Conservation (phyloP, 2,113 vertebrate genomes). For the Tringa solitaria region DNA sequence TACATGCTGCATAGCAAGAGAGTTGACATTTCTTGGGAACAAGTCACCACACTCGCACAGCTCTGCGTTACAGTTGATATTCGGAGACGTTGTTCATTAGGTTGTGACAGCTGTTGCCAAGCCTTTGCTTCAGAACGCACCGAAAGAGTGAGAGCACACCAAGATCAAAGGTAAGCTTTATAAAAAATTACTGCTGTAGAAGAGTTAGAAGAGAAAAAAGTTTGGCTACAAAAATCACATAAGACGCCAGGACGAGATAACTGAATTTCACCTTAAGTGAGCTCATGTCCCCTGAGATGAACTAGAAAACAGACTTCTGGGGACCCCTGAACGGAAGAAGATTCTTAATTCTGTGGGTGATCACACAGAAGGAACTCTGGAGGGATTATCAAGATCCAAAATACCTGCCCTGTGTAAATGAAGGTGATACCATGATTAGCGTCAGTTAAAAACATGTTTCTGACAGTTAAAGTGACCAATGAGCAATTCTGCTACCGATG, state of each 20-base stretch:
- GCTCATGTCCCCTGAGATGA: not conserved
- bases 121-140: not conserved
- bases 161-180: slow-evolving; percentile 16
- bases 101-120: slow-evolving; percentile 59
- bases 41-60: slow-evolving; percentile 9
- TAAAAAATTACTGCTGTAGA: not conserved
- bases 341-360: not conserved
- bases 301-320: not conserved
- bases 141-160: not conserved
- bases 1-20: slow-evolving; percentile 23
- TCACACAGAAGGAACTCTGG: not conserved
- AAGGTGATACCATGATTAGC: not conserved
- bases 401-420: not conserved
- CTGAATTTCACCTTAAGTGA: not conserved
- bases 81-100: slow-evolving; percentile 51
- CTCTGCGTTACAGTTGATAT: slow-evolving; percentile 54
- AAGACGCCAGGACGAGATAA: not conserved
- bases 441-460: slow-evolving; percentile 19
- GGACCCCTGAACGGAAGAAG: not conserved
- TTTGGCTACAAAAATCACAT: not conserved
- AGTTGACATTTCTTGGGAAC: slow-evolving; percentile 52
- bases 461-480: slow-evolving; percentile 53
- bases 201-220: not conserved
- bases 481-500: not conserved
- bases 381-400: not conserved